Evolutionary conservation across 2,797 vertebrate species (phyloP).

Genomic region (Molossus molossus): DNA sequence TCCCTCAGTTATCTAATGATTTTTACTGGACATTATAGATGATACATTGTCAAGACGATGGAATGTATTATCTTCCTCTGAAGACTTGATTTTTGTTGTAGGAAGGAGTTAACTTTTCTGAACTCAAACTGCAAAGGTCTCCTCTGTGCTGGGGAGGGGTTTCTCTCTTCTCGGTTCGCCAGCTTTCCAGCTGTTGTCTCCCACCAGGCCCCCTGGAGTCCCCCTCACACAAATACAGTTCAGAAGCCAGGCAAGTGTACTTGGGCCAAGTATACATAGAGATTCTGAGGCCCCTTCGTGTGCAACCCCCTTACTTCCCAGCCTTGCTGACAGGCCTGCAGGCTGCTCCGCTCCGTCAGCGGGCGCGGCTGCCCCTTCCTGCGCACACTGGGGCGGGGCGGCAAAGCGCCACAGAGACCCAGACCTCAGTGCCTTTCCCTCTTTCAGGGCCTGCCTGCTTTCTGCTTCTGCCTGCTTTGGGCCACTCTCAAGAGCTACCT

Average conservation of each 20-base stretch:
- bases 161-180: not conserved
- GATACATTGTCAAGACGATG: not conserved
- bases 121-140: not conserved
- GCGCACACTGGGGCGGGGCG: accelerated
- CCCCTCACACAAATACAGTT: not conserved
- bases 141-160: not conserved
- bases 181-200: not conserved
- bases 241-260: not conserved
- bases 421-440: not conserved
- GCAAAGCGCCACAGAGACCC: not conserved
- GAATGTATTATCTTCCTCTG: not conserved
- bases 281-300: not conserved
- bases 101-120: not conserved
- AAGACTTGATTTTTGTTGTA: slow-evolving; percentile 31
- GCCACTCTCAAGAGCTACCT: not conserved
- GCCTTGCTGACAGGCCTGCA: not conserved
- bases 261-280: not conserved
- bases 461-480: not conserved
- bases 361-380: not conserved
- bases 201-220: not conserved
- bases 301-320: not conserved
- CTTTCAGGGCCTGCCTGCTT: not conserved
- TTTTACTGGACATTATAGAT: not conserved
- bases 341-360: not conserved
- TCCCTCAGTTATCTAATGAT: not conserved